Conservation (phyloP, 92 coral and sea anemone genomes). For the Plumapathes pennacea region DNA sequence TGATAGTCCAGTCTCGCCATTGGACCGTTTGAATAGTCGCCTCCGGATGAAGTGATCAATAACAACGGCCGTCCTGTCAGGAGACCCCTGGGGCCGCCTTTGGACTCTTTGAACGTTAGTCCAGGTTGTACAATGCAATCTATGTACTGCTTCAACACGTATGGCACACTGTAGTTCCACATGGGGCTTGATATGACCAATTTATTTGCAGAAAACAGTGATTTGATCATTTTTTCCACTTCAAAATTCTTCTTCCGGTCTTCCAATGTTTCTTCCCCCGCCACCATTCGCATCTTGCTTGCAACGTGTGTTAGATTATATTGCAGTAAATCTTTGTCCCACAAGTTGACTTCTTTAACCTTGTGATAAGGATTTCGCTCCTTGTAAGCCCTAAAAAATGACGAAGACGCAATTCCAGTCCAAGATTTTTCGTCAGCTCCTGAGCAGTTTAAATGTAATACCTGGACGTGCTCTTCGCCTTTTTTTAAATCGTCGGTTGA, state of each 20-base stretch:
- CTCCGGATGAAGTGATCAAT: conserved; percentile 90
- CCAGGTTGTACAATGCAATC: conserved; percentile 99
- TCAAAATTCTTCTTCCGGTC: conserved; percentile 69
- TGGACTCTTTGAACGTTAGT: conserved; percentile 83
- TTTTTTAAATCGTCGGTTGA: conserved; percentile 61
- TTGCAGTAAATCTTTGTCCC: conserved; percentile 86
- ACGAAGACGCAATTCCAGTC: conserved; percentile 83
- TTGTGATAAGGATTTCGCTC: conserved; percentile 49
- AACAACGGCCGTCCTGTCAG: conserved; percentile 76
- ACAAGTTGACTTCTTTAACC: conserved; percentile 79
- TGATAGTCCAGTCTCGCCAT: conserved; percentile 87
- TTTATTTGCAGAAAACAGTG: conserved; percentile 82
- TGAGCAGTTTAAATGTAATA: conserved; percentile 89
- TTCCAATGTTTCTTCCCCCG: conserved; percentile 57
- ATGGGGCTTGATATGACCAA: conserved; percentile 91
- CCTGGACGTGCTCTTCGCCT: conserved; percentile 47
- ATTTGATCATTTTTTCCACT: conserved; percentile 84
- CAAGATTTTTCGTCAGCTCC: conserved; percentile 87
- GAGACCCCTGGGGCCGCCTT: conserved; percentile 79
- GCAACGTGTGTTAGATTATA: conserved; percentile 87
- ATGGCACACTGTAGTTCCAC: conserved; percentile 99
- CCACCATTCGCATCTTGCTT: conserved; percentile 93
- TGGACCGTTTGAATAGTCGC: conserved; percentile 73
- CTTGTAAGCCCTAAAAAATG: conserved; percentile 69
- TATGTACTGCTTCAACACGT: conserved; percentile 93